Base-by-base conservation (phyloP, 2,797 vertebrate genomes). In the Oceanodroma leucorhoa region DNA sequence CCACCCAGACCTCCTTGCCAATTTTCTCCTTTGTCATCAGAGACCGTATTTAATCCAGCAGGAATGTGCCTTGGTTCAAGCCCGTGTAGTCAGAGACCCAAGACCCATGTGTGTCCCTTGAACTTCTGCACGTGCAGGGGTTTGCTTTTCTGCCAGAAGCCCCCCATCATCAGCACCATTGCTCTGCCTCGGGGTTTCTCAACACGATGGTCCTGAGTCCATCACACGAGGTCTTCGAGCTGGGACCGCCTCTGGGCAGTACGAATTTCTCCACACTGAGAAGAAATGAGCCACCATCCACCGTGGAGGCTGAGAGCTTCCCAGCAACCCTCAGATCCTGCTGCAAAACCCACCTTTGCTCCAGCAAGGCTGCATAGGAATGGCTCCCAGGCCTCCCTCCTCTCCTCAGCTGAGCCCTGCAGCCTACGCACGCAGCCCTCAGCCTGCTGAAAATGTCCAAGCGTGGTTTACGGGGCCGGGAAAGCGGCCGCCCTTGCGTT, bases 1-100 rank as follows among this genome's bases (percentile, higher is more conserved):
- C 98, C 98, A 98, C 98, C 99, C 98, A 97, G 95, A 95, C 96
- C 97, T 97, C 96, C 98, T 97, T 89, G 98, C 98, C 99, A 99
- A 98, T 98, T 98, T 98, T 97, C 43, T 73, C 89, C 96, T 88
- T 85, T 95, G 97, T 96, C 96, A 96, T 96, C 83, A 96, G 98
- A 97, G 97, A 97, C 34, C 13, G 26, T 61, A 54, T 94, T 97
- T 97, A 95, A 97, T 96, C 91, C 18, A 7, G 85, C 89, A 97
- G 95, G 94, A 97, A 97, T 84, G 94, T 2, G 54, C 70, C 40
- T 62, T 12, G 79, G 32, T 26, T 19, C 9, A 11, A 55, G 41
- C 55, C 55, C 0, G 2, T 10, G 86, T 30, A 89, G 65, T 45
- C 90, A 40, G 38, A 12, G 70, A 57, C 27, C 17, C 34, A 5